Evolutionary conservation across 2,888 invertebrate species (phyloP).

Genomic region (Ariolimax columbianus): DNA sequence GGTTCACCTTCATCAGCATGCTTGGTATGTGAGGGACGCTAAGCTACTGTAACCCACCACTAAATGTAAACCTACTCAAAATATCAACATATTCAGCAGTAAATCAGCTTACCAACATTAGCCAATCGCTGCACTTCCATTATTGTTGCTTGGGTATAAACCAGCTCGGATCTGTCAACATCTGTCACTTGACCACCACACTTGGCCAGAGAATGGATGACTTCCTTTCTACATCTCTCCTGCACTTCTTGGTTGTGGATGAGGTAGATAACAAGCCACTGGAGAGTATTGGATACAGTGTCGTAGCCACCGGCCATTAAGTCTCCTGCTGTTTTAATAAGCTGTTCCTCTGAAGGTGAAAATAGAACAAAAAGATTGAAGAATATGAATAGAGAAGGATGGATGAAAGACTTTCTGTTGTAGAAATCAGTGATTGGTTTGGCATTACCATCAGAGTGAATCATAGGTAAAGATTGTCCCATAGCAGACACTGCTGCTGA

Average conservation of each 20-base stretch:
- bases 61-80: too few relatives aligned
- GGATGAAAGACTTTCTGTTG: too few relatives aligned
- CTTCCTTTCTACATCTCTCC: conserved; percentile 26
- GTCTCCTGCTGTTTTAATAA: conserved; percentile 20
- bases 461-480: too few relatives aligned
- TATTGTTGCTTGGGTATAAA: conserved; percentile 31
- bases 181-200: conserved; percentile 8
- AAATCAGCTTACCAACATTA: conserved; percentile 31
- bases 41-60: too few relatives aligned
- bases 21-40: too few relatives aligned
- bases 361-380: neutral
- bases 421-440: too few relatives aligned
- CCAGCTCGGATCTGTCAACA: neutral
- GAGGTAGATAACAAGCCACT: conserved; percentile 34
- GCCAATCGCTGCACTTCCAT: conserved; percentile 41
- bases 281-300: conserved; percentile 15
- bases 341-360: conserved; percentile 19
- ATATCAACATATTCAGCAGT: neutral
- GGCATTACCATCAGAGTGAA: too few relatives aligned
- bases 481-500: too few relatives aligned
- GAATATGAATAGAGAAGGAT: neutral
- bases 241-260: conserved; percentile 40
- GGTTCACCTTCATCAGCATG: too few relatives aligned
- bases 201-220: neutral
- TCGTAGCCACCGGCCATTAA: conserved; percentile 39